Percentiles rank a stretch among this genome's conserved stretches.
These are phyloP conservation scores for Bombus confusus DNA, from an alignment of 1,140 invertebrate genomes.

Conservation along the genomic window DNA sequence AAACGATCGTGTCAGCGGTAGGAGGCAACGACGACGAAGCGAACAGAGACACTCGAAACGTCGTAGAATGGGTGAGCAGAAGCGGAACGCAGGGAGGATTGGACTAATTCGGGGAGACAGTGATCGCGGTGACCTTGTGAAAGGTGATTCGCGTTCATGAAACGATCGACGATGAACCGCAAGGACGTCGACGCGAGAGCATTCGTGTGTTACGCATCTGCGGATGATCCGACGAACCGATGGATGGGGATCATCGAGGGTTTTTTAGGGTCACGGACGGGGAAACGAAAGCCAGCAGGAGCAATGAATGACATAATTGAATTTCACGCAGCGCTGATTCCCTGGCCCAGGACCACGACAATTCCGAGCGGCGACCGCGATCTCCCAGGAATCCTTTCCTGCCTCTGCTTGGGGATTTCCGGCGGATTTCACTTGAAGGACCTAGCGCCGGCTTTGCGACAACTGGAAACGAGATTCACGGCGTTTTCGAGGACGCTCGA, in stretches of 20 bases:
- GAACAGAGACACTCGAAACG: background rate
- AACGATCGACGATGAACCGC: conserved; percentile 18
- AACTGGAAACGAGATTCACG: background rate
- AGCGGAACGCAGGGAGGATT: conserved; percentile 27
- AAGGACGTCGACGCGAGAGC: conserved; percentile 42
- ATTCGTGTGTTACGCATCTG: conserved; percentile 76
- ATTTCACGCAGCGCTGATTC: conserved; percentile 78
- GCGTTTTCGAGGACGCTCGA: background rate
- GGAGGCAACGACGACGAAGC: conserved; percentile 19
- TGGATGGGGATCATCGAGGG: conserved; percentile 62
- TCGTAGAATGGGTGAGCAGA: conserved; percentile 36
- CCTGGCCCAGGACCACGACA: background rate
- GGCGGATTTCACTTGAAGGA: conserved; percentile 1
- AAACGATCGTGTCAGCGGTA: conserved; percentile 48
- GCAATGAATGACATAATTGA: conserved; percentile 80
- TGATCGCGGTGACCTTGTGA: conserved; percentile 75
- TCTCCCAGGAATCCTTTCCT: conserved; percentile 34
- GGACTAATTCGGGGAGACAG: conserved; percentile 75
- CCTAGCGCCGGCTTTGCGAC: background rate
- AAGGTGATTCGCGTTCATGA: conserved; percentile 64
- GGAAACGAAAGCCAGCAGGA: conserved; percentile 57
- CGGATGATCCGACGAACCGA: conserved; percentile 74
- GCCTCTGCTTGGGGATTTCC: conserved; percentile 16
- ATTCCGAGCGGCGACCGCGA: background rate
- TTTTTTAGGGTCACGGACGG: conserved; percentile 28